Base-by-base conservation (phyloP, 2,113 vertebrate genomes). In the Ciconia maguari region DNA sequence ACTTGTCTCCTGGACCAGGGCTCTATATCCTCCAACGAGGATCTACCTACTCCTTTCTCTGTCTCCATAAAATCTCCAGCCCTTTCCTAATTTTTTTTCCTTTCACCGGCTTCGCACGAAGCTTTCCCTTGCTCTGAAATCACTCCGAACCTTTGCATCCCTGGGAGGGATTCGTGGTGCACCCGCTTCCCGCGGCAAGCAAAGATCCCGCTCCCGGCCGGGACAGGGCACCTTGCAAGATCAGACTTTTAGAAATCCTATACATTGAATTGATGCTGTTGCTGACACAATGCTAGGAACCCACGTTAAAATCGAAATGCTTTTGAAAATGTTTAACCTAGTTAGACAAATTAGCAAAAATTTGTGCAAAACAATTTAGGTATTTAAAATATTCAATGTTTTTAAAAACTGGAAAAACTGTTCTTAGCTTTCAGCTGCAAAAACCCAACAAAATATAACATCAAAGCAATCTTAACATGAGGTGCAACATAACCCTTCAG, bases 331-430 rank as follows among this genome's bases (percentile, higher is more conserved):
- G 98, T 98, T 98, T 98, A 98, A 98, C 98, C 98, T 98, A 98
- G 98, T 98, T 98, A 98, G 98, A 98, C 98, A 98, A 98, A 98
- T 98, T 98, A 98, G 98, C 98, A 98, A 98, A 98, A 98, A 98
- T 97, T 98, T 98, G 98, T 98, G 98, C 98, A 98, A 98, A 98
- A 98, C 98, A 98, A 98, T 98, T 98, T 98, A 98, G 98, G 98
- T 98, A 98, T 98, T 98, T 98, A 98, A 98, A 98, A 98, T 98
- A 98, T 98, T 98, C 98, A 98, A 98, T 98, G 98, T 98, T 98
- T 98, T 98, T 98, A 98, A 98, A 98, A 98, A 98, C 98, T 98
- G 98, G 98, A 98, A 98, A 98, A 98, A 98, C 97, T 98, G 98
- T 98, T 98, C 98, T 98, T 98, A 97, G 98, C 98, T 98, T 98